Conservation (phyloP, 1,140 invertebrate genomes). For the Pseudomyrmex dendroicus region DNA sequence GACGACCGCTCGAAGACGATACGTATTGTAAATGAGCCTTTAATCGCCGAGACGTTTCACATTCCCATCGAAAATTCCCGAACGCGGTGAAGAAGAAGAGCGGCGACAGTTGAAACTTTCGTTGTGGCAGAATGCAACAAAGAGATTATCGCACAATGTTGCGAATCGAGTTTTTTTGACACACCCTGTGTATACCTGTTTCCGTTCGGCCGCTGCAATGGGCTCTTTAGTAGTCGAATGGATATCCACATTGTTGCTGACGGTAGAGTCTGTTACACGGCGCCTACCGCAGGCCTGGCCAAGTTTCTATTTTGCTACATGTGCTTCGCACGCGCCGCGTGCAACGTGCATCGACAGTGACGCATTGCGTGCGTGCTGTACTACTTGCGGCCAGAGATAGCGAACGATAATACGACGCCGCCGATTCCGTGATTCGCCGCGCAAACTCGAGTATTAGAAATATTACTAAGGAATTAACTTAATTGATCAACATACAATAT, state of each 20-base stretch:
- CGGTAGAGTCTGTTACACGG: conserved; percentile 52
- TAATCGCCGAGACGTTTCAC: not conserved
- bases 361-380: conserved; percentile 50
- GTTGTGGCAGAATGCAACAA: not conserved
- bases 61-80: too few relatives aligned
- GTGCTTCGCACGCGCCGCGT: conserved; percentile 57
- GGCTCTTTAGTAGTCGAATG: conserved; percentile 40
- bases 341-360: conserved; percentile 57
- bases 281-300: conserved; percentile 56
- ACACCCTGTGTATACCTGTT: not conserved
- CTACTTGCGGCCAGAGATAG: conserved; percentile 44
- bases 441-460: not conserved
- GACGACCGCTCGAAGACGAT: too few relatives aligned
- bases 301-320: conserved; percentile 73
- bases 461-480: not conserved
- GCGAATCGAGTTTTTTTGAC: not conserved
- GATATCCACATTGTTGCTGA: conserved; percentile 41
- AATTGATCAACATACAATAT: not conserved
- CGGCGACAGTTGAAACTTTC: not conserved
- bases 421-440: not conserved
- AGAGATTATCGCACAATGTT: not conserved
- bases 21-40: not conserved
- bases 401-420: conserved; percentile 24
- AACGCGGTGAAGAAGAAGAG: not conserved
- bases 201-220: conserved; percentile 1